These are phyloP conservation scores for Apamea anceps DNA, from an alignment of 2,888 invertebrate species.

Conservation along the genomic window DNA sequence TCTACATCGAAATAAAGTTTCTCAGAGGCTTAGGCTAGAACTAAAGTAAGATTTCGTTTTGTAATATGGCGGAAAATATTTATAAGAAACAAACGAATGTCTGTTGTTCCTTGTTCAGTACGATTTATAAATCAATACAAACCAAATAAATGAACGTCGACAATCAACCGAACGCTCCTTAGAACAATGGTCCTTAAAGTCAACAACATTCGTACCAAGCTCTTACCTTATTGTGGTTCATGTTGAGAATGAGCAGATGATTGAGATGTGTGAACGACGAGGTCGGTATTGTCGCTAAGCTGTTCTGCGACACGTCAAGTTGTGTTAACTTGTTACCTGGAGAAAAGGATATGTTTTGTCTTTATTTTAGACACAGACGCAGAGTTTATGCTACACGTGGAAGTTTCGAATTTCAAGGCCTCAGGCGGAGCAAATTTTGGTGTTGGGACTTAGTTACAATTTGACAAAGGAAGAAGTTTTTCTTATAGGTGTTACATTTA, in stretches of 20 bases:
- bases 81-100: neutral
- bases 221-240: constrained; percentile 94
- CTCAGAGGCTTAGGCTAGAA: neutral
- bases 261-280: constrained; percentile 94
- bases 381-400: constrained; percentile 13
- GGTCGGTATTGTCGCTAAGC: constrained; percentile 94
- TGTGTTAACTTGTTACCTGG: constrained; percentile 96
- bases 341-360: constrained; percentile 39
- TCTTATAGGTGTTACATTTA: constrained; percentile 20
- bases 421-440: neutral
- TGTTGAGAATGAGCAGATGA: constrained; percentile 95
- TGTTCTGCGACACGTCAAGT: constrained; percentile 96
- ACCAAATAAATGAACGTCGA: neutral
- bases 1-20: no score
- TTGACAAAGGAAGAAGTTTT: constrained; percentile 7
- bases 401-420: constrained; percentile 27
- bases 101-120: neutral
- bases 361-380: constrained; percentile 32
- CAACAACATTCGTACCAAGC: neutral
- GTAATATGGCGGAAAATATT: neutral
- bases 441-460: constrained; percentile 14
- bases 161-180: neutral
- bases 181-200: neutral
- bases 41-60: neutral
- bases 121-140: constrained; percentile 1